Evolutionary conservation across 2,888 invertebrate species (phyloP), one percentile per base, ranked within the genome.

Genomic region (Pollenia labialis): DNA sequence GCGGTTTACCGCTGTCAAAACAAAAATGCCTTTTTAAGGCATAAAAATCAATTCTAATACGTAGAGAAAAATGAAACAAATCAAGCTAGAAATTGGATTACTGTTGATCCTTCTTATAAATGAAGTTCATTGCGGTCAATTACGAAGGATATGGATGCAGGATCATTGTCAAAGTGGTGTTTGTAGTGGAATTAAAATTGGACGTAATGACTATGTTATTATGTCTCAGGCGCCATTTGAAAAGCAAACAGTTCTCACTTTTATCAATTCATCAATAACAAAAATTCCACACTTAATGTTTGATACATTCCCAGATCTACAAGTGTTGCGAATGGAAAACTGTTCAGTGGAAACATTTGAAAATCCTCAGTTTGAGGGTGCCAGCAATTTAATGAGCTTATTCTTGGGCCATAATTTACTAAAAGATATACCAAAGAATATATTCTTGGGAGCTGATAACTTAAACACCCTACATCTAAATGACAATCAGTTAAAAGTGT

Each of bases 251-350:
- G 90, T 91, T 89, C 81, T 92, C 68, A 92, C 90, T 1, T 92
- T 92, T 72, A 85, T 93, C 54, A 93, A 93, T 68, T 92, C 92
- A 74, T 90, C 90, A 54, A 92, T 92, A 62, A 92, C 91, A 81
- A 92, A 93, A 83, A 92, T 92, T 81, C 92, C 92, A 48, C 93
- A 93, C 64, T 83, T 92, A 60, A 90, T 92, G 92, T 92, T 92
- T 82, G 92, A 92, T 69, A 92, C 92, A 1, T 92, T 92, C 88
- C 92, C 92, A 44, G 93, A 92, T 82, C 89, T 92, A 44, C 92
- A 92, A 77, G 54, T 91, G 81, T 87, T 92, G 32, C 93, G 91
- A 76, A 92, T 92, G 90, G 93, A 92, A 81, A 93, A 92, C 86
- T 92, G 92, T 60, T 91, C 92, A 14, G 81, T 92, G 87, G 92